Evolutionary conservation across 2,113 vertebrate species (phyloP).

Genomic region (Amia ocellicauda): DNA sequence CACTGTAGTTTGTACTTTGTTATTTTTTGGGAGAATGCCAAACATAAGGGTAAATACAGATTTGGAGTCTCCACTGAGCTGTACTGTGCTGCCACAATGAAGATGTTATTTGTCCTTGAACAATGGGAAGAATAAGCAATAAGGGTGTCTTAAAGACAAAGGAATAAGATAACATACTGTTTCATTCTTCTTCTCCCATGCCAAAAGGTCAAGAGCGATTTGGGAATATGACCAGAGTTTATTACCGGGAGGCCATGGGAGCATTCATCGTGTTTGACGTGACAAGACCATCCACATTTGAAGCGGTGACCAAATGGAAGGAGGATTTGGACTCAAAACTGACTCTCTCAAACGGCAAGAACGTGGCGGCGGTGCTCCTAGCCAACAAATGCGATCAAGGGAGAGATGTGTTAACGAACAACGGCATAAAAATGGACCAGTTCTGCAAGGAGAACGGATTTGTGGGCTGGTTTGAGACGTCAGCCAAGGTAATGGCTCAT

Average conservation of each 20-base stretch:
- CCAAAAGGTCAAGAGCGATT: slow-evolving; percentile 74
- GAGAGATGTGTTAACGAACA: slow-evolving; percentile 52
- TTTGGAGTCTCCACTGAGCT: too few species aligned
- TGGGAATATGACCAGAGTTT: slow-evolving; percentile 78
- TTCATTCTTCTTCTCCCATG: neutral
- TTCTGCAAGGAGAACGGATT: slow-evolving; percentile 74
- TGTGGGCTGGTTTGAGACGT: slow-evolving; percentile 71
- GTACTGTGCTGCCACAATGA: too few species aligned
- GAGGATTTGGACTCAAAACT: slow-evolving; percentile 77
- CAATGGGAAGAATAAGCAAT: too few species aligned
- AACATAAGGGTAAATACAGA: too few species aligned
- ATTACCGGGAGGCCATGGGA: slow-evolving; percentile 77
- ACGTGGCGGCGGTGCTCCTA: slow-evolving; percentile 67
- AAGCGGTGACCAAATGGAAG: slow-evolving; percentile 75
- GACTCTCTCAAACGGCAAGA: slow-evolving; percentile 60
- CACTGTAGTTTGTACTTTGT: too few species aligned
- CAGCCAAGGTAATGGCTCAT: slow-evolving; percentile 63
- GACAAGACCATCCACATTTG: slow-evolving; percentile 66
- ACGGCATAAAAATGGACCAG: slow-evolving; percentile 64
- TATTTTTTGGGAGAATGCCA: too few species aligned
- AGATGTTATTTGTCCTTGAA: too few species aligned
- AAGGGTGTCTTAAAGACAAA: too few species aligned
- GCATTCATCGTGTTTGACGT: slow-evolving; percentile 75
- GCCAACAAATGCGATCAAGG: slow-evolving; percentile 76
- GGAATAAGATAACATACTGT: slow-evolving; percentile 12